Evolutionary conservation across 1,140 invertebrate genomes (phyloP).

Genomic region (Diorhabda elongata): DNA sequence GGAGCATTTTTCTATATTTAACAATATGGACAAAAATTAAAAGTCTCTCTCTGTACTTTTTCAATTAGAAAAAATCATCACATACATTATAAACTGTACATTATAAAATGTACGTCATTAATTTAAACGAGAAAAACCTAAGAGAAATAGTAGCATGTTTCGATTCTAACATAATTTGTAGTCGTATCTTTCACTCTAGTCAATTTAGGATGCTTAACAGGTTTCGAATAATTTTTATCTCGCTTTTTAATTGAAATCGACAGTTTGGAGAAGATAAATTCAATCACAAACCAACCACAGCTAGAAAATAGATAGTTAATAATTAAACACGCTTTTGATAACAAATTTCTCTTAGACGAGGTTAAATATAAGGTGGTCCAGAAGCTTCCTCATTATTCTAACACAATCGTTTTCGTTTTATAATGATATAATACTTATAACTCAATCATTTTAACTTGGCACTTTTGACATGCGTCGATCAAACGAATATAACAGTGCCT

Average conservation of each 20-base stretch:
- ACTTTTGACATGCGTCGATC: too few species aligned
- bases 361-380: too few species aligned
- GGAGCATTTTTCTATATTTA: too few species aligned
- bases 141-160: slow-evolving; percentile 1
- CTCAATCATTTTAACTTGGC: too few species aligned
- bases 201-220: slow-evolving; percentile 2
- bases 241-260: slow-evolving; percentile 2
- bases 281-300: background rate
- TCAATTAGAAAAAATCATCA: too few species aligned
- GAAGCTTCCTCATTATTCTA: too few species aligned
- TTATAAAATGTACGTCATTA: background rate
- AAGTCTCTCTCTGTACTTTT: too few species aligned
- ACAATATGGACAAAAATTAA: too few species aligned
- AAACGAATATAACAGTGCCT: too few species aligned
- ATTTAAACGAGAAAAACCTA: background rate
- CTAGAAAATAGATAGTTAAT: background rate
- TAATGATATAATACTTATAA: too few species aligned
- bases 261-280: slow-evolving; percentile 1
- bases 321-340: background rate
- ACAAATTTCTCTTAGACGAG: too few species aligned
- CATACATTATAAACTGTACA: background rate
- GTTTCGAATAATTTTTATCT: background rate
- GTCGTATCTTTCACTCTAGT: background rate
- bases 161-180: background rate
- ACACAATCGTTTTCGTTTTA: too few species aligned